A percentile compares a stretch with the other conserved stretches of the same genome.
These are phyloP conservation scores for Euplexia lucipara DNA, from an alignment of 2,888 invertebrate species.

Conservation along the genomic window DNA sequence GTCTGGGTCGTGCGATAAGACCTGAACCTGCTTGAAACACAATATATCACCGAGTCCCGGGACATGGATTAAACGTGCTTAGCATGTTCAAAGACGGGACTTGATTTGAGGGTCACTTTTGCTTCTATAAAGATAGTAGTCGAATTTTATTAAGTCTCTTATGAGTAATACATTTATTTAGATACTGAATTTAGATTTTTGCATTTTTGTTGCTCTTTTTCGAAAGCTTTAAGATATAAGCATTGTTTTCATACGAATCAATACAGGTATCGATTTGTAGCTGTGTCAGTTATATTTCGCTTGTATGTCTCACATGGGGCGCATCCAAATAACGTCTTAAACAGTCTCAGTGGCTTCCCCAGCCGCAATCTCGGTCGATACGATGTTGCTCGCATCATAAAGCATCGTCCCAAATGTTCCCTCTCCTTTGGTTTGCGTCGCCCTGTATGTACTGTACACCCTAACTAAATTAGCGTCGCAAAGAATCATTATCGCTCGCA, in stretches of 20 bases:
- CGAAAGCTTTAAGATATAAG: not conserved
- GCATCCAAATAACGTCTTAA: slow-evolving; percentile 60
- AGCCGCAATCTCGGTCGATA: slow-evolving; percentile 69
- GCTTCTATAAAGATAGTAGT: slow-evolving; percentile 24
- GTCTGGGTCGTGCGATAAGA: slow-evolving; percentile 61
- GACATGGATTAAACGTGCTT: slow-evolving; percentile 64
- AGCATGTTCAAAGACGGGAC: slow-evolving; percentile 51
- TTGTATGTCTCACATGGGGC: slow-evolving; percentile 23
- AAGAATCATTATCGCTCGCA: slow-evolving; percentile 12
- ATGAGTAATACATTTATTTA: not conserved
- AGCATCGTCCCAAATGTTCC: slow-evolving; percentile 54
- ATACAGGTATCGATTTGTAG: slow-evolving; percentile 4
- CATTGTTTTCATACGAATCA: not conserved
- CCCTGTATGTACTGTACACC: slow-evolving; percentile 51
- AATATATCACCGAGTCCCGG: slow-evolving; percentile 58
- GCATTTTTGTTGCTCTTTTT: not conserved
- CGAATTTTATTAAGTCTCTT: slow-evolving; percentile 5
- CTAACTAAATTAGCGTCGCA: slow-evolving; percentile 37
- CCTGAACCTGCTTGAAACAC: slow-evolving; percentile 57
- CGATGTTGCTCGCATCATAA: slow-evolving; percentile 62
- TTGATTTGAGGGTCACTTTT: slow-evolving; percentile 22
- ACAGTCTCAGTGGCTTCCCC: slow-evolving; percentile 55
- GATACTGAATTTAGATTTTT: not conserved
- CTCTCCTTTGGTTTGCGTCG: slow-evolving; percentile 34
- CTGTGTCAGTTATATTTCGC: slow-evolving; percentile 1